Conservation (phyloP, 2,888 invertebrate genomes). For the Plagodis dolabraria region DNA sequence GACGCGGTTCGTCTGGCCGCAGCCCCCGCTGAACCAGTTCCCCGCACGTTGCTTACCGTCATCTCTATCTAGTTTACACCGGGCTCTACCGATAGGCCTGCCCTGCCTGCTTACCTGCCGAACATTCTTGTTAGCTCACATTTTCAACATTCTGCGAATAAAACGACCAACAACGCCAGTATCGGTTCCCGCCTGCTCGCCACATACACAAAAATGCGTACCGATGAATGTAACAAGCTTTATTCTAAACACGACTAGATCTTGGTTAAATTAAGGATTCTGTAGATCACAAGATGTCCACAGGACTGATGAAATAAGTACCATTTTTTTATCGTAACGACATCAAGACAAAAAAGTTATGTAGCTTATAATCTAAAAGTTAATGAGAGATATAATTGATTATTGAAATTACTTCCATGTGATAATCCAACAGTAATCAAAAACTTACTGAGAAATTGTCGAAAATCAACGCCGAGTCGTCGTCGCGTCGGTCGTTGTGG, state of each 20-base stretch:
- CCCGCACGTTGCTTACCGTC: conserved; percentile 68
- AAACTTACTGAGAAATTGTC: conserved; percentile 39
- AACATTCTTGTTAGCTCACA: conserved; percentile 63
- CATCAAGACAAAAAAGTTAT: too few relatives aligned
- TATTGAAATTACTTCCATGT: too few relatives aligned
- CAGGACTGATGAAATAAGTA: too few relatives aligned
- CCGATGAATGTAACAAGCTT: background rate
- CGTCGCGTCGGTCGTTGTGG: background rate
- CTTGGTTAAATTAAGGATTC: too few relatives aligned
- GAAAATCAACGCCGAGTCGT: conserved; percentile 42
- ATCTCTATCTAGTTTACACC: conserved; percentile 74
- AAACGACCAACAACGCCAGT: conserved; percentile 21
- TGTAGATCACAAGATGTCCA: too few relatives aligned
- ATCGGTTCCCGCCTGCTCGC: background rate
- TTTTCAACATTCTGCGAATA: conserved; percentile 43
- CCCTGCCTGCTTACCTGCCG: conserved; percentile 64
- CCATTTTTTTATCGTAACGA: too few relatives aligned
- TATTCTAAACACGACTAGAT: too few relatives aligned
- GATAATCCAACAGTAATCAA: background rate
- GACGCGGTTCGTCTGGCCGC: conserved; percentile 78
- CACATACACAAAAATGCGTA: background rate
- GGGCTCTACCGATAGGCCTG: conserved; percentile 1
- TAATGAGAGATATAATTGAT: too few relatives aligned
- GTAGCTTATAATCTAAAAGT: too few relatives aligned
- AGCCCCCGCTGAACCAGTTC: conserved; percentile 49